A percentile compares a stretch with the other conserved stretches of the same genome.
phyloP scores from a whole-genome alignment of 2,888 invertebrate genomes.

The Pantelozetes paolii region DNA sequence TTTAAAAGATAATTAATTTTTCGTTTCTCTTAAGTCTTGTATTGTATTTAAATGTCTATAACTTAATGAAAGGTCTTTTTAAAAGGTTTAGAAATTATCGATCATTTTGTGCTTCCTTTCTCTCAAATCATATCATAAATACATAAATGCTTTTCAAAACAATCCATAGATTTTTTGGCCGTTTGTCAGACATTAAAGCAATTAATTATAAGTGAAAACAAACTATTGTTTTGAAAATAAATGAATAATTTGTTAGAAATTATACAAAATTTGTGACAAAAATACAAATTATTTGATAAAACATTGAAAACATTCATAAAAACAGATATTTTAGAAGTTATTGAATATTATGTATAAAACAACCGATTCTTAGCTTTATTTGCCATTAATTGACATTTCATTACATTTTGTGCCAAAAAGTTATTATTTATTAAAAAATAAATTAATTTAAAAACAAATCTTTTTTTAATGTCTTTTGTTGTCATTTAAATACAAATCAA shows the following conservation, averaged over 20 bases:
- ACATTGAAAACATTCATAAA: not conserved
- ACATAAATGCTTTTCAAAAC: no score
- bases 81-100: conserved; percentile 17
- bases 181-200: conserved; percentile 5
- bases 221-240: not conserved
- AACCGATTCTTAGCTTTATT: conserved; percentile 19
- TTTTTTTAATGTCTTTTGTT: no score
- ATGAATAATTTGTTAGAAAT: no score
- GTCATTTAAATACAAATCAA: not conserved
- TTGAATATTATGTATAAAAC: no score
- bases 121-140: conserved; percentile 21
- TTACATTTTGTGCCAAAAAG: conserved; percentile 27
- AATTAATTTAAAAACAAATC: no score
- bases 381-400: no score
- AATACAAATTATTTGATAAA: no score
- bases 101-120: conserved; percentile 32
- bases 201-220: not conserved
- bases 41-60: conserved; percentile 10
- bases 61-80: not conserved
- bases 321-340: conserved; percentile 1
- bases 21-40: not conserved
- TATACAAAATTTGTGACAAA: no score
- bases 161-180: conserved; percentile 7
- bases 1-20: not conserved
- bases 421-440: not conserved